Percentiles rank a stretch among this genome's conserved stretches.
These are phyloP conservation scores for Drosophila lowei DNA, from an alignment of 1,140 invertebrate genomes.

Conservation along the genomic window DNA sequence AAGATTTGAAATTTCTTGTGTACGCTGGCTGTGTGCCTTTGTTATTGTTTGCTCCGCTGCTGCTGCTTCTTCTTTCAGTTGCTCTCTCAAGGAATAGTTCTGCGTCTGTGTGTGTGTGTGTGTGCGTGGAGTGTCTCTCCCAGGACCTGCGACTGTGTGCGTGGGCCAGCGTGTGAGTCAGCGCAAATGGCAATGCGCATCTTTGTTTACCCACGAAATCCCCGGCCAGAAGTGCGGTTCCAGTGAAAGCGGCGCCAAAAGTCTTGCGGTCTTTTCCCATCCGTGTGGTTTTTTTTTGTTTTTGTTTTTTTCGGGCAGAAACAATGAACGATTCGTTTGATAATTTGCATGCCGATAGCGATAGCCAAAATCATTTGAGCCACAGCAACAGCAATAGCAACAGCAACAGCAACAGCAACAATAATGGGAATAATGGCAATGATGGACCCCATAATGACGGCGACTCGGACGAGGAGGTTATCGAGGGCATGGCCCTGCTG, in stretches of 20 bases:
- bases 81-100: constrained; percentile 44
- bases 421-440: constrained; percentile 32
- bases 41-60: constrained; percentile 64
- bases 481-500: constrained; percentile 81
- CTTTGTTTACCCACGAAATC: constrained; percentile 57
- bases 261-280: background rate
- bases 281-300: constrained; percentile 5
- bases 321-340: constrained; percentile 74
- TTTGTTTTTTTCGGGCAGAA: constrained; percentile 3
- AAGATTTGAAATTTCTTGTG: constrained; percentile 18
- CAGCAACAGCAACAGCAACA: constrained; percentile 18
- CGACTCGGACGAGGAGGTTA: constrained; percentile 81
- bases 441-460: constrained; percentile 59
- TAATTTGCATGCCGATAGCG: constrained; percentile 65
- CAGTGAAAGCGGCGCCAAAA: constrained; percentile 74
- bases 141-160: background rate
- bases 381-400: constrained; percentile 17
- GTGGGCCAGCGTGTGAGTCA: constrained; percentile 53
- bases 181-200: constrained; percentile 76
- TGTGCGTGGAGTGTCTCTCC: constrained; percentile 13
- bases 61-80: constrained; percentile 32
- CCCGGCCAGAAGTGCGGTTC: constrained; percentile 1
- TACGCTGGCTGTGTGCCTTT: constrained; percentile 40
- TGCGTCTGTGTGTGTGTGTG: constrained; percentile 62
- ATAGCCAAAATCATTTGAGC: constrained; percentile 19